Base-by-base conservation (phyloP, 2,113 vertebrate genomes). In the Rhinopomastus cyanomelas region DNA sequence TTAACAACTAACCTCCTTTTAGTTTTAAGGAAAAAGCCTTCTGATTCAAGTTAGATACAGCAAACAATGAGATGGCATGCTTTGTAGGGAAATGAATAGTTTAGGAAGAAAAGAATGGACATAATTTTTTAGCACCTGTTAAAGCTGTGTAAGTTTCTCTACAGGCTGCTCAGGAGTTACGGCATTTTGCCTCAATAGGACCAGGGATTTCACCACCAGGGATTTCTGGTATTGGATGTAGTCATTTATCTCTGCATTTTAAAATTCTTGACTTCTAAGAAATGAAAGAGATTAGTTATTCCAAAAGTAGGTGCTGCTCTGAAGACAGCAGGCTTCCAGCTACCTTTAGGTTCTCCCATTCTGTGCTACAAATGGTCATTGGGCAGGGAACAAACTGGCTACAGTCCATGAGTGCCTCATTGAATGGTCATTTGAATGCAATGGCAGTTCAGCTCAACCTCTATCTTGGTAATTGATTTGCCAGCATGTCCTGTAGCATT, bases 141-240 rank as follows among this genome's bases (percentile, higher is more conserved):
- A 53, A 72, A 84, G 23, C 34, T 68, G n/a, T 14, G 8, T 13
- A 68, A 44, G 8, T 80, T 80, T 62, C 5, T 26, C 26, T 81
- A 21, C 5, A 51, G 0, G 0, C 8, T 73, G 18, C 10, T 74
- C 23, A 30, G 42, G 14, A 76, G 6, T 56, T 62, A 42, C 0
- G 16, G 5, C 12, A 53, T 64, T 80, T 65, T 26, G 77, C 5
- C 8, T 29, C 15, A 39, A 12, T 5, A 32, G 16, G 56, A 66
- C 9, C 21, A 27, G 21, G n/a, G 30, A 34, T 57, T 80, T 23
- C 13, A 37, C 9, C 7, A 5, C 16, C 16, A 18, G 21, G 23
- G 22, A 14, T 67, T 77, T 78, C 39, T 65, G 36, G 18, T 49
- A 48, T 20, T 29, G 5, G 6, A 69, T 32, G 7, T 46, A 66